Conservation (phyloP, 2,888 invertebrate species). For the Melanostoma mellinum region DNA sequence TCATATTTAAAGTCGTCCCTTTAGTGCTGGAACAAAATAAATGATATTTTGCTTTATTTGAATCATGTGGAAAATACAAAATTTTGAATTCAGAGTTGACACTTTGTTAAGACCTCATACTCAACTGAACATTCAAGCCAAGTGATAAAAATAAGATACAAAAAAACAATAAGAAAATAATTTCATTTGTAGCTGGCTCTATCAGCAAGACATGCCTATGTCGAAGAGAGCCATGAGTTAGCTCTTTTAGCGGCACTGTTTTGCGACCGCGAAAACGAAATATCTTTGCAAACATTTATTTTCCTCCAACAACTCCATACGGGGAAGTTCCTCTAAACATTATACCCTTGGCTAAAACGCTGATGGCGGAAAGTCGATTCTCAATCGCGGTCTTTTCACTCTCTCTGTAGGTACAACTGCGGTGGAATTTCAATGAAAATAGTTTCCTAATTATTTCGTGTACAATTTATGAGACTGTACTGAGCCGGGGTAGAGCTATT, state of each 20-base stretch:
- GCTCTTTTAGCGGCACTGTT: not conserved
- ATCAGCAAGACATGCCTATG: no score
- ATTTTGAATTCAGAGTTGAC: no score
- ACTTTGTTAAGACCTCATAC: no score
- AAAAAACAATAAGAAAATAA: no score
- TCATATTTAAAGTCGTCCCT: no score
- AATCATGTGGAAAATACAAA: no score
- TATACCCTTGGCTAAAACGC: constrained; percentile 27
- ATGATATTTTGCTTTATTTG: no score
- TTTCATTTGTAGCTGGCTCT: no score
- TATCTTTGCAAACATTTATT: constrained; percentile 43
- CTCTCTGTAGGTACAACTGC: not conserved
- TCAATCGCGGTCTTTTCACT: constrained; percentile 53
- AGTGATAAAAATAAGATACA: no score
- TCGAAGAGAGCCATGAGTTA: no score
- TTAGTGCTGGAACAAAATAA: no score
- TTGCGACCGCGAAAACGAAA: constrained; percentile 28
- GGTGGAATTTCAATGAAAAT: constrained; percentile 62
- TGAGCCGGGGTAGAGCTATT: not conserved
- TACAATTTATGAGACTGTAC: constrained; percentile 62
- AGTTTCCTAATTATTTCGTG: constrained; percentile 69
- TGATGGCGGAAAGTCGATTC: constrained; percentile 27
- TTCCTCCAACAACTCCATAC: constrained; percentile 11
- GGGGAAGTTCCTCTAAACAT: not conserved
- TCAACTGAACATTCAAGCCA: no score